phyloP scores from a whole-genome alignment of 2,113 vertebrate species.

The Saguinus imperator region DNA sequence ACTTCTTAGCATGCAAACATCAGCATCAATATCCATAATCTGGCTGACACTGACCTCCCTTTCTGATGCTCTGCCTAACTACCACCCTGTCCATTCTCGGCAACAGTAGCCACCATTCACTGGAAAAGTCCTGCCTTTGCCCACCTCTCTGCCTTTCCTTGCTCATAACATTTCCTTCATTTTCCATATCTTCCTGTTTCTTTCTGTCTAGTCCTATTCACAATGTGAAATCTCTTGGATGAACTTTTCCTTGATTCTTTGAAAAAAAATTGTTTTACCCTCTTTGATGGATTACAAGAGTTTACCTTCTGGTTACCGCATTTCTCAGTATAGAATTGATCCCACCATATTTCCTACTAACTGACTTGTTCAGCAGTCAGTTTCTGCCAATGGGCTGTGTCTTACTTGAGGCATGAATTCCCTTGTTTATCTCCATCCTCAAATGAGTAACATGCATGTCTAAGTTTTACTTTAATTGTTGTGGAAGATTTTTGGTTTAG shows the following conservation, averaged over 20 bases:
- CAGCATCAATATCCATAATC: background rate
- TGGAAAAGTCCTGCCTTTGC: background rate
- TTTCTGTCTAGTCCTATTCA: background rate
- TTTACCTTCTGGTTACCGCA: background rate
- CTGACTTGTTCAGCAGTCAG: background rate
- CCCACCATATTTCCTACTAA: background rate
- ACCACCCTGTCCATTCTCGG: background rate
- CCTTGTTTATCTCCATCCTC: slow-evolving; percentile 26
- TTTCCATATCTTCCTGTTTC: background rate
- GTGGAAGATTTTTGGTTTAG: slow-evolving; percentile 52
- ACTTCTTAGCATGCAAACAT: background rate
- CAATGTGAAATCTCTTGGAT: background rate
- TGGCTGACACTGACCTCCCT: background rate
- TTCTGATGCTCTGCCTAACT: background rate
- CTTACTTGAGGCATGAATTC: background rate
- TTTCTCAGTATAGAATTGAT: background rate
- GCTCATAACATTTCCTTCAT: background rate
- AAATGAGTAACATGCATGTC: background rate
- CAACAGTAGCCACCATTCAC: too few relatives aligned
- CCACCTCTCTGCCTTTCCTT: background rate
- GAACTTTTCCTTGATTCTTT: slow-evolving; percentile 13
- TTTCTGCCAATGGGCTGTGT: background rate
- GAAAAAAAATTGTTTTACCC: background rate
- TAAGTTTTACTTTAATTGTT: slow-evolving; percentile 49
- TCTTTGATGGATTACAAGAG: background rate